phyloP scores from a whole-genome alignment of 2,113 vertebrate genomes.

The Reinhardtius hippoglossoides region DNA sequence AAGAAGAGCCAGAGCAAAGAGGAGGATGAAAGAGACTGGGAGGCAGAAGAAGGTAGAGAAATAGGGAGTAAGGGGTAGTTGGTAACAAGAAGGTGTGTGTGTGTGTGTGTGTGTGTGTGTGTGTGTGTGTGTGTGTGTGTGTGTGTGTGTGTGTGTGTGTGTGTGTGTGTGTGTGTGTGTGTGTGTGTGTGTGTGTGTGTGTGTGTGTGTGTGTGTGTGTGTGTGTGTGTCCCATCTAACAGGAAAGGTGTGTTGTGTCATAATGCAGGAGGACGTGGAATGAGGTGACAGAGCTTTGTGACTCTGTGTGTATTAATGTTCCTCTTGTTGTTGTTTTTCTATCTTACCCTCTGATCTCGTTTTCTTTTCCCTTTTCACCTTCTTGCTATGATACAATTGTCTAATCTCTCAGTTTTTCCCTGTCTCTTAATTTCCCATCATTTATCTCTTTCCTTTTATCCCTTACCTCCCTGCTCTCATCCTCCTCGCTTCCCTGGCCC shows the following conservation, averaged over 20 bases:
- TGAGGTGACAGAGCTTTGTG: conserved; percentile 32
- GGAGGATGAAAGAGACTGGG: conserved; percentile 54
- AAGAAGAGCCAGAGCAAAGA: conserved; percentile 47
- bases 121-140: too few relatives aligned
- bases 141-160: too few relatives aligned
- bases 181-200: not conserved
- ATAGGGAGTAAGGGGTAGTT: not conserved
- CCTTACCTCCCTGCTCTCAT: not conserved
- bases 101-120: not conserved
- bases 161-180: conserved; percentile 10
- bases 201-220: not conserved
- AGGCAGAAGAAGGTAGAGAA: conserved; percentile 8
- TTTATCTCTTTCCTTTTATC: not conserved
- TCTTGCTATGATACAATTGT: not conserved
- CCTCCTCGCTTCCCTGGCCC: not conserved
- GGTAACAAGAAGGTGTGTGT: conserved; percentile 4
- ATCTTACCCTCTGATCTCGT: not conserved
- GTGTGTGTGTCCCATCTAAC: not conserved
- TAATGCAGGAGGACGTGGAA: conserved; percentile 27
- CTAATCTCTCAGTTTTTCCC: not conserved
- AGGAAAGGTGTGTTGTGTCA: conserved; percentile 37
- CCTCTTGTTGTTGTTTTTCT: conserved; percentile 19
- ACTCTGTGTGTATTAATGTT: conserved; percentile 43
- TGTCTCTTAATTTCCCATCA: not conserved
- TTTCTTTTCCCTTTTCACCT: conserved; percentile 7